A percentile compares a stretch with the other conserved stretches of the same genome.
These are phyloP conservation scores for Amitus sp. DNA, from an alignment of 2,888 invertebrate species.

Conservation along the genomic window DNA sequence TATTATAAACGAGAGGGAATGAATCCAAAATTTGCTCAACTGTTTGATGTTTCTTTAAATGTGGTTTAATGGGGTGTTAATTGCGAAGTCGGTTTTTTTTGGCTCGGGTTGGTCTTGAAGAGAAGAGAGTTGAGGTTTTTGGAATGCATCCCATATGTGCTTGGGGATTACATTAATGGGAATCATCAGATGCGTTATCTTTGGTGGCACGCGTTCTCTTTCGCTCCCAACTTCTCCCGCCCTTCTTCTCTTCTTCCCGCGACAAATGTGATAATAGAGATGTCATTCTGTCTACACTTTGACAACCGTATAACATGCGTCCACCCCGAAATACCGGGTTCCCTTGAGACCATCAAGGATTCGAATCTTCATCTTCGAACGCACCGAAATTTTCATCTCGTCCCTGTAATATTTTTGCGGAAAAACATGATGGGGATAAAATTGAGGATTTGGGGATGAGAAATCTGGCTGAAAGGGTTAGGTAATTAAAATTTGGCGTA, in stretches of 20 bases:
- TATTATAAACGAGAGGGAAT: too few relatives aligned
- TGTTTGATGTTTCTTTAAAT: too few relatives aligned
- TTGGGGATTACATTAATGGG: constrained; percentile 49
- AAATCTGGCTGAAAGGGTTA: too few relatives aligned
- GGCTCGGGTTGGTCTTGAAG: not conserved
- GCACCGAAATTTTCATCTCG: too few relatives aligned
- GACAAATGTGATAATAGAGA: constrained; percentile 63
- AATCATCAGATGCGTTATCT: constrained; percentile 64
- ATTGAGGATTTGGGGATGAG: too few relatives aligned
- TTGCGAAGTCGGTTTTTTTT: too few relatives aligned
- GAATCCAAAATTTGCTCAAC: too few relatives aligned
- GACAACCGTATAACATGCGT: constrained; percentile 61
- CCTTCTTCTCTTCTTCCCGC: constrained; percentile 43
- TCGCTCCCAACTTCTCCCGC: constrained; percentile 24
- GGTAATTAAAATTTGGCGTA: constrained; percentile 1
- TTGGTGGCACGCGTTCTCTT: constrained; percentile 57
- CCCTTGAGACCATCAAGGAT: constrained; percentile 53
- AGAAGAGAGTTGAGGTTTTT: not conserved
- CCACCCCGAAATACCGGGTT: constrained; percentile 47
- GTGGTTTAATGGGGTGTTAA: too few relatives aligned
- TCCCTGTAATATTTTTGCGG: too few relatives aligned
- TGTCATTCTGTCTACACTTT: constrained; percentile 64
- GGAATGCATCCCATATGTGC: constrained; percentile 48
- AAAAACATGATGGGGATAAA: not conserved
- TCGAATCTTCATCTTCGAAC: constrained; percentile 18